Evolutionary conservation across 1,140 invertebrate species (phyloP), one percentile per base, ranked within the genome.

Genomic region (Cotesia typhae): DNA sequence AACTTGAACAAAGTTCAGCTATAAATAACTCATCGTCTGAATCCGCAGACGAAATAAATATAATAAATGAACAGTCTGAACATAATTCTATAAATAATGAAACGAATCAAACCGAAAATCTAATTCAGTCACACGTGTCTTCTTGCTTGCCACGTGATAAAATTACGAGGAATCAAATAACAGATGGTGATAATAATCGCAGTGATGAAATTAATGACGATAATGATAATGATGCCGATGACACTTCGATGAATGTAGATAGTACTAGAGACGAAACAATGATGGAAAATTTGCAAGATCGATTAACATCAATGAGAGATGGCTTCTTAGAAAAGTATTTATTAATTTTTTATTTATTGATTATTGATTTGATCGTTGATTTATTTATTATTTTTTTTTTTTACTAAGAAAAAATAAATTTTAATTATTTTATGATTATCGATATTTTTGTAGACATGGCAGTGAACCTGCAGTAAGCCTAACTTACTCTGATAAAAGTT

Each of bases 381-480:
- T 55, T 47, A 59, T 53, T 51, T 66, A 64, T 67, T 14, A 60
- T 9, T 38, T 10, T 4, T 53, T 57, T 0, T 12, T 67, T 35
- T 28, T 28, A 28, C 1, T 28, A 3, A 28, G 1, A 28, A 28
- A 28, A 28, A 28, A 28, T 28, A 17, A 17, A 17, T 28, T 28
- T 28, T 28, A 28, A 28, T 28, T 28, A 28, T 28, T 28, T 28
- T 28, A 28, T 28, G 28, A 28, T 28, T 28, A 52, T 6, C 28
- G 10, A 52, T 78, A 72, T 75, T 60, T 20, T 81, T 82, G 47
- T 41, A 90, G 89, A 78, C 88, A 90, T 80, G 85, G 88, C 47
- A 85, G 84, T 68, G 89, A 90, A 77, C 90, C 91, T 67, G 87
- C 90, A 61, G 90, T 92, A 2, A 90, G 84, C 80, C 81, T 88